A percentile compares a stretch with the other conserved stretches of the same genome.
phyloP scores from a whole-genome alignment of 2,113 vertebrate species.

The Xenotilapia longispinis region DNA sequence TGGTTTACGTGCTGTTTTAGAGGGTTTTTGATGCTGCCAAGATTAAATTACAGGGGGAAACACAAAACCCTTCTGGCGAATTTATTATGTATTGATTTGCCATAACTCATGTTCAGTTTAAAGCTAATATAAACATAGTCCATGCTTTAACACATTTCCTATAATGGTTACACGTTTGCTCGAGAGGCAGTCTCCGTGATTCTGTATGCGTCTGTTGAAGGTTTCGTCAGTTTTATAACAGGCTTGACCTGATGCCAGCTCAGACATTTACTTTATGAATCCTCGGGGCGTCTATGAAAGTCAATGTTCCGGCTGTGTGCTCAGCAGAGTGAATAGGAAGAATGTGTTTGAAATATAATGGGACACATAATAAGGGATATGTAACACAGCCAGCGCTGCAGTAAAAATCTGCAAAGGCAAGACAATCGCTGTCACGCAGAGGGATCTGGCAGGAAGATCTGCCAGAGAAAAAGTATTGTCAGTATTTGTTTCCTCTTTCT shows the following conservation, averaged over 20 bases:
- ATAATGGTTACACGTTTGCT: background rate
- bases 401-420: slow-evolving; percentile 12
- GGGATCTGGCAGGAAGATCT: background rate
- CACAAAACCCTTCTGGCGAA: background rate
- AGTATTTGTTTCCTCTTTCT: background rate
- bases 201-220: background rate
- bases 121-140: background rate
- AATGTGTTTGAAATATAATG: slow-evolving; percentile 37
- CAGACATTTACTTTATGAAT: slow-evolving; percentile 21
- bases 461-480: background rate
- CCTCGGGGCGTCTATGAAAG: slow-evolving; percentile 13
- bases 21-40: background rate
- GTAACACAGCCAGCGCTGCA: slow-evolving; percentile 7
- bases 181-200: background rate
- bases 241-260: background rate
- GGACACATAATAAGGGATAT: slow-evolving; percentile 28
- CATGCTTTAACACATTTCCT: background rate
- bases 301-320: slow-evolving; percentile 3
- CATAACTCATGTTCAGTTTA: background rate
- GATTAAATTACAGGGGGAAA: background rate
- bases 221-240: background rate
- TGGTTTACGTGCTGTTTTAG: background rate
- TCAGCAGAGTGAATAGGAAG: slow-evolving; percentile 11
- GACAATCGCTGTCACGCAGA: slow-evolving; percentile 7
- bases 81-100: background rate